Conservation (phyloP, 2,888 invertebrate genomes). For the Parascotia fuliginaria region DNA sequence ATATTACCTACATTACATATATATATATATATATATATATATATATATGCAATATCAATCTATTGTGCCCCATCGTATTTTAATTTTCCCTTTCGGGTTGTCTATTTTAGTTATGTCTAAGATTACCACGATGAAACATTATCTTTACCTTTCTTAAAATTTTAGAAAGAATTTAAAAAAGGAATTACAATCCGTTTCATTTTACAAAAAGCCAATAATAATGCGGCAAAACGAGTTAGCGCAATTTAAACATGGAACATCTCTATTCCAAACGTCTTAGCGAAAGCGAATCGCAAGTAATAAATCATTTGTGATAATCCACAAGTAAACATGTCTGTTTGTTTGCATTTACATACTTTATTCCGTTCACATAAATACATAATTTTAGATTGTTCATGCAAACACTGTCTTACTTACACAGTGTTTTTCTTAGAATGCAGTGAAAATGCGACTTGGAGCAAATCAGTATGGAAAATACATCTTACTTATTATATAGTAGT, state of each 20-base stretch:
- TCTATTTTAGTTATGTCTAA: no score
- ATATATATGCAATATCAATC: no score
- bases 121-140: no score
- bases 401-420: neutral
- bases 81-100: no score
- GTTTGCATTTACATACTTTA: conserved; percentile 33
- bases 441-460: no score
- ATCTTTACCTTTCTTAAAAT: no score
- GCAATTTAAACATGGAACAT: neutral
- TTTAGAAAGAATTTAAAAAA: no score
- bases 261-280: neutral
- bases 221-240: neutral
- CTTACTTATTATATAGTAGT: neutral
- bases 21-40: no score
- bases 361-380: conserved; percentile 25
- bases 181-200: no score
- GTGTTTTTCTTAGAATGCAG: neutral
- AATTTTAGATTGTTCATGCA: conserved; percentile 14
- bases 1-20: no score
- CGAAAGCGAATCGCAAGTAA: conserved; percentile 13
- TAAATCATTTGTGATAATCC: conserved; percentile 40
- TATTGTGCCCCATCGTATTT: no score
- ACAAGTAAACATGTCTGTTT: conserved; percentile 36
- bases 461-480: neutral
- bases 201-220: neutral